Conservation (phyloP, 2,113 vertebrate species). For the Phoxinus phoxinus region DNA sequence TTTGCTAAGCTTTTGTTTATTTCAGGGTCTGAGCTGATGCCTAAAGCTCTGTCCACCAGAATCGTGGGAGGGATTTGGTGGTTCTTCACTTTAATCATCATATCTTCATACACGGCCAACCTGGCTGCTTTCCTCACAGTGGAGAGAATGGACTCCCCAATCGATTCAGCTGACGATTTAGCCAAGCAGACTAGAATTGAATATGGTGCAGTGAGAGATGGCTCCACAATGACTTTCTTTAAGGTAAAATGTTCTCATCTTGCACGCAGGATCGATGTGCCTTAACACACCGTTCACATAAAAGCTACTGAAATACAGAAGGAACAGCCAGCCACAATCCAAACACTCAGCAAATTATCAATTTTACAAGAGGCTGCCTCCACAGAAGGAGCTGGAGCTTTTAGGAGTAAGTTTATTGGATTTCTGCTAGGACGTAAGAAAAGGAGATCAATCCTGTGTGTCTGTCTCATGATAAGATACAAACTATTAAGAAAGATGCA, state of each 20-base stretch:
- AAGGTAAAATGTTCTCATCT: conserved; percentile 81
- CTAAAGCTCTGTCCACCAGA: conserved; percentile 97
- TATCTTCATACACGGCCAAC: conserved; percentile 98
- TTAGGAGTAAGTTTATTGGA: conserved; percentile 20
- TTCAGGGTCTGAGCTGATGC: conserved; percentile 97
- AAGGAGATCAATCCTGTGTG: conserved; percentile 23
- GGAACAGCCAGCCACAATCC: not conserved
- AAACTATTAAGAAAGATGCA: conserved; percentile 21
- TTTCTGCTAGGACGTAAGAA: conserved; percentile 9
- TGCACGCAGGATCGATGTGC: not conserved
- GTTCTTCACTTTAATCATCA: conserved; percentile 99
- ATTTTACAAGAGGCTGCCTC: not conserved
- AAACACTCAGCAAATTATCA: conserved; percentile 8
- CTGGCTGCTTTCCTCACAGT: conserved; percentile 97
- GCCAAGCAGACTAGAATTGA: conserved; percentile 98
- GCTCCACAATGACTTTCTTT: conserved; percentile 99
- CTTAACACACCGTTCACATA: not conserved
- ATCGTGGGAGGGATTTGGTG: conserved; percentile 99
- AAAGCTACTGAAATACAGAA: conserved; percentile 17
- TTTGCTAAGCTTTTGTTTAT: conserved; percentile 52
- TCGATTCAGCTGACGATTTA: conserved; percentile 94
- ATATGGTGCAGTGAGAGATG: conserved; percentile 94
- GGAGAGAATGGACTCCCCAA: conserved; percentile 97
- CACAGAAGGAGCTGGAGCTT: not conserved
- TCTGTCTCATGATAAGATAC: conserved; percentile 16